Evolutionary conservation across 2,113 vertebrate species (phyloP), one percentile per base, ranked within the genome.

Genomic region (Myotis davidii): DNA sequence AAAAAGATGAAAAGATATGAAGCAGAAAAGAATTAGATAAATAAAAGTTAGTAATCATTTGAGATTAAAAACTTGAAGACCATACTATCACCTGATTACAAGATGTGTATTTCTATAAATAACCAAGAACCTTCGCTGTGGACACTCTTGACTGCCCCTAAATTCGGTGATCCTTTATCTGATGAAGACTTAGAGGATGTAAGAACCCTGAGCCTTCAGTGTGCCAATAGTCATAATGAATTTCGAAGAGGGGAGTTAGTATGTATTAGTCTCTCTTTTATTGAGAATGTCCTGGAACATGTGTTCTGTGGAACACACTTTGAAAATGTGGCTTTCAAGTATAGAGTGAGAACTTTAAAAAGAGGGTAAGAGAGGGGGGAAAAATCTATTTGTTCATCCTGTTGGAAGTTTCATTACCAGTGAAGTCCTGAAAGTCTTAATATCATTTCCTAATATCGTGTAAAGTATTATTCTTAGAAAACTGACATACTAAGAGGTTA

Each of bases 391-490:
- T 76, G 37, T 73, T 90, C 52, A 70, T 77, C 52, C 13, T 77
- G 13, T 69, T 77, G 61, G 21, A 91, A 94, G 64, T 64, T 74
- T 17, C 5, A 64, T 91, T 89, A 74, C 42, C 76, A 84, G 12
- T 81, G 56, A 89, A 90, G 25, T 9, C 45, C 32, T 83, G 81
- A 90, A 8, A 76, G 12, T 78, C 29, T 81, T 78, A 87, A 52
- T 70, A 17, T 87, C 6, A 89, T 90, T 64, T 56, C 29, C 14
- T 88, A 79, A 92, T 92, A 82, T 34, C 77, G 1, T 69, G 17
- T 56, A 37, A 61, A 88, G 50, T 54, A 69, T 91, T 79, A 87
- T 72, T 9, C 27, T 86, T 84, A 81, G 65, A 89, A 94, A 96
- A 70, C 29, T 32, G 7, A 85, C 72, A 77, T 54, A 84, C 11